Base-by-base conservation (phyloP, 2,797 vertebrate species). In the Danio aesculapii region DNA sequence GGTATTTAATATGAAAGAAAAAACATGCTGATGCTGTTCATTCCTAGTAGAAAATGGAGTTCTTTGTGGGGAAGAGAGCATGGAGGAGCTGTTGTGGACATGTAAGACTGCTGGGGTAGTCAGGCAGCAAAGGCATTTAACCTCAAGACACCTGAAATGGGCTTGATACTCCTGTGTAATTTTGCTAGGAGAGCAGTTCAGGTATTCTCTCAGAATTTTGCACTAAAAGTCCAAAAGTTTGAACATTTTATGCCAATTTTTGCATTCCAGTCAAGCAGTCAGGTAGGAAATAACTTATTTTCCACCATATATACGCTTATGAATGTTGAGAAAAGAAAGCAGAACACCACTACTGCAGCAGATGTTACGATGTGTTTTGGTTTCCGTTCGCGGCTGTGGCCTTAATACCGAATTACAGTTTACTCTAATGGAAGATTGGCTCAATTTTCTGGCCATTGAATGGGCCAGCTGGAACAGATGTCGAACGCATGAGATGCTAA, bases 311-410 rank as follows among this genome's bases (percentile, higher is more conserved):
- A 87, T 88, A 88, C 87, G 88, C 90, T 92, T 91, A 93, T 83
- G 81, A 81, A 76, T 86, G 88, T 85, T n/a, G n/a, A 44, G 41
- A 61, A 47, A 63, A 85, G 53, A 81, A 83, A 84, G 83, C 86
- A 88, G 88, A 84, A 85, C 81, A 88, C 87, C 87, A 70, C 69
- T 46, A 53, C 85, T 75, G 79, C 73, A 92, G 87, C 92, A 93
- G 90, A 91, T 93, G 91, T 88, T 84, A 46, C 57, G 64, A 88
- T 84, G 84, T 82, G 86, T 90, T 91, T 91, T 86, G 90, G 90
- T 91, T 87, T 83, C 79, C 84, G 17, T 71, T 83, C 41, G 72
- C 19, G 13, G 52, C 68, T 84, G 57, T 39, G 83, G 90, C 81
- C 87, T 79, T 88, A 52, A 79, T 86, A 89, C 81, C 83, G 89